Percentiles rank a stretch among this genome's conserved stretches.
Evolutionary conservation across 2,888 invertebrate species (phyloP).

Genomic region (Protonemura montana): DNA sequence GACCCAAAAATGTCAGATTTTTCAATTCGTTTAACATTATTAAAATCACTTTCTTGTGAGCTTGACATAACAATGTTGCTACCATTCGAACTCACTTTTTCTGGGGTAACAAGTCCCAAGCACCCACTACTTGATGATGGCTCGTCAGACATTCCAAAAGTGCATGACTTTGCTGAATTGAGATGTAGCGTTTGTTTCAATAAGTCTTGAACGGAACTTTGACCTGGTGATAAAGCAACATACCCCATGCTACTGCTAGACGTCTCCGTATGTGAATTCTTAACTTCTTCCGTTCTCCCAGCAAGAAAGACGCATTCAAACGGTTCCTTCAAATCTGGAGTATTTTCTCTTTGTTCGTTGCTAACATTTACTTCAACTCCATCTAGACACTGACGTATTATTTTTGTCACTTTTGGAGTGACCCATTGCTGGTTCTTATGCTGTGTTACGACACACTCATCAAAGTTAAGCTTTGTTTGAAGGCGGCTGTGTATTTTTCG

Average conservation of each 20-base stretch:
- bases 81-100: too few relatives aligned
- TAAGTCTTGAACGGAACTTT: background rate
- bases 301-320: too few relatives aligned
- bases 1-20: background rate
- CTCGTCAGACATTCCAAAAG: background rate
- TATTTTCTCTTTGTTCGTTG: background rate
- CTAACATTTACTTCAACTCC: background rate
- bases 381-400: background rate
- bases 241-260: background rate
- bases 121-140: background rate
- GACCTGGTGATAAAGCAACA: background rate
- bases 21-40: background rate
- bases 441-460: background rate
- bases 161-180: background rate
- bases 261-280: background rate
- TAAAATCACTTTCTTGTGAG: background rate
- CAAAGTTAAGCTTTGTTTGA: background rate
- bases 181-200: background rate
- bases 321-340: background rate
- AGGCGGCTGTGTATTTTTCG: background rate
- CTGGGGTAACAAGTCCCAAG: background rate
- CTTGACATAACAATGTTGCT: background rate
- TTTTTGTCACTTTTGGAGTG: background rate
- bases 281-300: background rate
- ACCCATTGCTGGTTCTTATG: background rate